Conservation (phyloP, 2,113 vertebrate species). For the Odontophorus gujanensis region DNA sequence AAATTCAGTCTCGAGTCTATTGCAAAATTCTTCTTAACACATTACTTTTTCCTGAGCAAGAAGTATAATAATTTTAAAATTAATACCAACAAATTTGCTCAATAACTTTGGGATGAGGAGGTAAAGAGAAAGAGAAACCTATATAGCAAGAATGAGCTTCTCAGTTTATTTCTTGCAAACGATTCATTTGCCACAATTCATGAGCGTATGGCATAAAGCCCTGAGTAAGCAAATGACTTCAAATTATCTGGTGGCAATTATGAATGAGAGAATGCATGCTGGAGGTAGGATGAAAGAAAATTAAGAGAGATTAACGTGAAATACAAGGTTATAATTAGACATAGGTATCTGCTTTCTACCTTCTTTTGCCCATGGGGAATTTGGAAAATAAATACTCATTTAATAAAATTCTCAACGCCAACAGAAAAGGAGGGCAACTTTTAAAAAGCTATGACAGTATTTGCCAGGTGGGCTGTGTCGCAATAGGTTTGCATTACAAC, state of each 20-base stretch:
- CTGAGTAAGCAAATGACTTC: constrained; percentile 63
- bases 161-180: neutral
- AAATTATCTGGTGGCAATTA: constrained; percentile 67
- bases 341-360: constrained; percentile 64
- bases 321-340: constrained; percentile 69
- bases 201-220: constrained; percentile 43
- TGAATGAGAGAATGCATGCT: constrained; percentile 47
- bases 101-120: constrained; percentile 10
- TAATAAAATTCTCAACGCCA: constrained; percentile 58
- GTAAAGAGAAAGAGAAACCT: neutral
- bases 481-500: constrained; percentile 58
- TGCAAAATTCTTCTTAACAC: neutral
- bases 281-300: constrained; percentile 56
- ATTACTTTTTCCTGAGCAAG: neutral
- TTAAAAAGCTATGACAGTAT: constrained; percentile 52
- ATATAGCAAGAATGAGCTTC: neutral
- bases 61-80: constrained; percentile 32
- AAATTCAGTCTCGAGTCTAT: neutral
- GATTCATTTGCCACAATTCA: constrained; percentile 35
- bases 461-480: constrained; percentile 33
- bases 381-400: constrained; percentile 61
- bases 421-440: constrained; percentile 46
- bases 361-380: constrained; percentile 61
- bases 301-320: constrained; percentile 67
- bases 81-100: constrained; percentile 54